phyloP scores from a whole-genome alignment of 2,888 invertebrate species.

The Pterostichus madidus region DNA sequence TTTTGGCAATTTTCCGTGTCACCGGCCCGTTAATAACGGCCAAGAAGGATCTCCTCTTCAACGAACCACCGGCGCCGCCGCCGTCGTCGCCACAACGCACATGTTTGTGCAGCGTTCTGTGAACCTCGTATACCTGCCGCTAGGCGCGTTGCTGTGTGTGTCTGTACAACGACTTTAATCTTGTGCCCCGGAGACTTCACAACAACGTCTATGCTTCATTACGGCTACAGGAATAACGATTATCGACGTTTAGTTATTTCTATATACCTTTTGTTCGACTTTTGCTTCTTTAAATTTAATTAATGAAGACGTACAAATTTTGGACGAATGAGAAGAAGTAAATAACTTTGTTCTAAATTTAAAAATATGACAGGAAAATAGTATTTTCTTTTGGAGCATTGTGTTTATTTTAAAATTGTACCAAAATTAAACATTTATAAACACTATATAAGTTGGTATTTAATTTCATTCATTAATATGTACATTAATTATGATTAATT shows the following conservation, averaged over 20 bases:
- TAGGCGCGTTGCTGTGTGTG: background rate
- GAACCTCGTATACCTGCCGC: conserved; percentile 1
- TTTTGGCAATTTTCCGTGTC: conserved; percentile 64
- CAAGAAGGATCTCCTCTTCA: conserved; percentile 10
- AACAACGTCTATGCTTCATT: background rate
- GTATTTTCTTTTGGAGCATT: too few species aligned
- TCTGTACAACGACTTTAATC: conserved; percentile 8
- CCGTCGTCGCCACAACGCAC: background rate
- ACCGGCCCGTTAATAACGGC: conserved; percentile 59
- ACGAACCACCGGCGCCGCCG: background rate
- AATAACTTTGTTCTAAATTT: too few species aligned
- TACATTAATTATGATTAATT: too few species aligned
- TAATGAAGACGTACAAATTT: background rate
- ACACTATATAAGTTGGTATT: too few species aligned
- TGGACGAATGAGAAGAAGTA: too few species aligned
- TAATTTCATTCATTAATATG: too few species aligned
- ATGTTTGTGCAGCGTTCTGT: background rate
- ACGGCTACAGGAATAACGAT: conserved; percentile 12
- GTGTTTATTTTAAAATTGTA: too few species aligned
- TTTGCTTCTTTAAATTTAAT: background rate
- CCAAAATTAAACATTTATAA: too few species aligned
- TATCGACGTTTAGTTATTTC: conserved; percentile 29
- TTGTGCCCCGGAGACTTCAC: background rate
- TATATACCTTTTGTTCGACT: background rate
- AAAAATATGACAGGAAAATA: too few species aligned